Percentiles rank a stretch among this genome's conserved stretches.
Conservation (phyloP, 1,140 invertebrate genomes). For the Anthonomus grandis region DNA sequence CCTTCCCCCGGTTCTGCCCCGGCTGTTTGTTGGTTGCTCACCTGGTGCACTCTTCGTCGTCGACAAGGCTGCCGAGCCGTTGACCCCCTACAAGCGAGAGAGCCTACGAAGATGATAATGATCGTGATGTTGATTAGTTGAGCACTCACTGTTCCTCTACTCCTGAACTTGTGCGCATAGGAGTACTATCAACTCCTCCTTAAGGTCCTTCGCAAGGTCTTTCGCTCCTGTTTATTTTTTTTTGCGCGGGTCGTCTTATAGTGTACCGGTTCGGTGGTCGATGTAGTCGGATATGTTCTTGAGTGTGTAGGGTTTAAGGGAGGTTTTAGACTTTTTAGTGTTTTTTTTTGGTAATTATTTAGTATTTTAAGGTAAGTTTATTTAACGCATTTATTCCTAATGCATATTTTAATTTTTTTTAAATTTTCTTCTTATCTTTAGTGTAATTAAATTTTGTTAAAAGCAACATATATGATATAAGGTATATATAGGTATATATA, state of each 20-base stretch:
- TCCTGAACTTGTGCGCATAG: conserved; percentile 21
- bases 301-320: not conserved
- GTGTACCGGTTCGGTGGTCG: not conserved
- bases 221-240: not conserved
- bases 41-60: conserved; percentile 5
- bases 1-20: conserved; percentile 12
- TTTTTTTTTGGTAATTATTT: not conserved
- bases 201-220: not conserved
- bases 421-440: no score
- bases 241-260: not conserved
- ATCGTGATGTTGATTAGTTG: no score
- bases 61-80: conserved; percentile 26
- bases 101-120: conserved; percentile 20
- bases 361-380: no score
- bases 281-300: not conserved
- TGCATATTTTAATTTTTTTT: no score
- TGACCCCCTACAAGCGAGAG: conserved; percentile 21
- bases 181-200: conserved; percentile 9
- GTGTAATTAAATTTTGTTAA: no score
- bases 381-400: no score
- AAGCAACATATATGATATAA: no score
- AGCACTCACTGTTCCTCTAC: conserved; percentile 23
- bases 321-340: not conserved
- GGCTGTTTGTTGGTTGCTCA: no score
- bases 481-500: no score